Base-by-base conservation (phyloP, 2,888 invertebrate species). In the Dyspetes luteomarginatus region DNA sequence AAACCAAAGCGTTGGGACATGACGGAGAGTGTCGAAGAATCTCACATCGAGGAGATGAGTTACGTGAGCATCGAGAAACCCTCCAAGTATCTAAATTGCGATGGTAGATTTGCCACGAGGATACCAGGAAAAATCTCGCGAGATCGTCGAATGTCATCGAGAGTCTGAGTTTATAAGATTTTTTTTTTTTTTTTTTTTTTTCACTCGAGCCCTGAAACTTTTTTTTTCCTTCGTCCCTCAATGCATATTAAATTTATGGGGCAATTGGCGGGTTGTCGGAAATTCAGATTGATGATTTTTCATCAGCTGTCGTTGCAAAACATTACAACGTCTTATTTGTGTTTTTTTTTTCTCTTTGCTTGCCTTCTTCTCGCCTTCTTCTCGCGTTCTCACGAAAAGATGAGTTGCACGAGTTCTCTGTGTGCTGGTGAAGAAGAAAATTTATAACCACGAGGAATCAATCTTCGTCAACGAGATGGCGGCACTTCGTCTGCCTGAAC, bases 1-100 rank as follows among this genome's bases (percentile, higher is more conserved):
- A 85, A 85, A 72, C 85, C 83, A 3, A 85, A 82, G 43, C 85
- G 85, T 58, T 85, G 85, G 85, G 62, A 72, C 4, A 62, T 83
- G 7, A 75, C 67, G 15, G 83, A 85, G 60, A 43, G 19, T 45
- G 9, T 22, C 19, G 74, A 74, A 36, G 64, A 77, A 45, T 22
- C 68, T 26, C 52, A 45, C 7, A 48, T 28, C 52, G 65, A 74
- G 4, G 74, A 78, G 17, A 68, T 36, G 17, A 77, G 52, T 19
- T 67, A 69, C 65, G 69, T 81, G 9, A 77, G 64, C 36, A 69
- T 78, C 43, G 81, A 81, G 24, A 78, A 73, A 52, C 81, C 81
- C 9, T 74, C 74, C 0, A 24, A 43, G 12, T 19, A 15, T 22
- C 48, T 78, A 19, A 15, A 81, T 60, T 45, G 12, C 3, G 2